Evolutionary conservation across 2,888 invertebrate genomes (phyloP).

Genomic region (Campoplex nolae): DNA sequence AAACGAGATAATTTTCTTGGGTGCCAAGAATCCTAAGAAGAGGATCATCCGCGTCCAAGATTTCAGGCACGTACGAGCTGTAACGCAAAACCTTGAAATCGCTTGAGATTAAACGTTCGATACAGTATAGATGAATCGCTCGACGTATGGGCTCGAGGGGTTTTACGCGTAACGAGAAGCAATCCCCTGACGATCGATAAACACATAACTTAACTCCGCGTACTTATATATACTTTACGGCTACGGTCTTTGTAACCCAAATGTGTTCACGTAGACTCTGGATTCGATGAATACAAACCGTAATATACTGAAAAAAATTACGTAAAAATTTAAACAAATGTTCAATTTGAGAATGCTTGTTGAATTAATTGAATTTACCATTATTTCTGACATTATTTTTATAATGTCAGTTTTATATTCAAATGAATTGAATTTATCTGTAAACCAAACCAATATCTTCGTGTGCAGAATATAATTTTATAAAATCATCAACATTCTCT

Average conservation of each 20-base stretch:
- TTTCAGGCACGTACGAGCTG: conserved; percentile 63
- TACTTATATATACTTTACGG: conserved; percentile 41
- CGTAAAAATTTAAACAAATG: neutral
- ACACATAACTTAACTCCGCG: conserved; percentile 54
- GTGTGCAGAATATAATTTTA: neutral
- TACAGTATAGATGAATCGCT: conserved; percentile 54
- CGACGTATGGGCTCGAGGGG: conserved; percentile 49
- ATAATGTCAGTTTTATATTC: neutral
- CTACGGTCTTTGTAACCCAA: conserved; percentile 17
- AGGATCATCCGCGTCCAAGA: conserved; percentile 61
- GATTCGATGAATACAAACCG: conserved; percentile 14
- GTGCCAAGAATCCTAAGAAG: conserved; percentile 43
- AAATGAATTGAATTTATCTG: neutral
- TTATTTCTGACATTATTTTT: neutral
- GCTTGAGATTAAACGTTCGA: conserved; percentile 63
- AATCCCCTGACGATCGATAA: conserved; percentile 60
- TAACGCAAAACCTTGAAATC: conserved; percentile 64
- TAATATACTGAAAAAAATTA: neutral
- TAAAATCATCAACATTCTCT: neutral
- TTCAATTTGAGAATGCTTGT: neutral
- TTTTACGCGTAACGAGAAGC: conserved; percentile 64
- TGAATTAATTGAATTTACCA: neutral
- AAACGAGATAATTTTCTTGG: conserved; percentile 40
- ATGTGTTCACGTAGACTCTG: conserved; percentile 31
- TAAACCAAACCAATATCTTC: neutral